These are phyloP conservation scores for Drosophila leonis DNA, from an alignment of 2,888 invertebrate genomes.

Conservation along the genomic window DNA sequence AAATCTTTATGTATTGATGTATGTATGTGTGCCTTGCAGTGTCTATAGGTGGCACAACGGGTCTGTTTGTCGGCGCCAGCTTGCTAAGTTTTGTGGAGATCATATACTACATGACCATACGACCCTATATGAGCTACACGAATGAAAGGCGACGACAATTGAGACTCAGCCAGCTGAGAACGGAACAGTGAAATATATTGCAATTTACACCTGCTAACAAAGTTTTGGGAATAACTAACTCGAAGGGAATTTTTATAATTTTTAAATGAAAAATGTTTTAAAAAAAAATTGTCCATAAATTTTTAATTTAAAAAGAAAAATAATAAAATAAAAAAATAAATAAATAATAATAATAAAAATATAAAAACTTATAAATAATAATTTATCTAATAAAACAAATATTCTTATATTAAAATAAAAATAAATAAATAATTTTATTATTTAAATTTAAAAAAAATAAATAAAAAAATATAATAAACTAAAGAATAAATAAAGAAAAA, in stretches of 20 bases:
- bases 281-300: no score
- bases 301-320: not conserved
- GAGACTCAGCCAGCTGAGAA: slow-evolving; percentile 30
- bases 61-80: slow-evolving; percentile 89
- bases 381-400: no score
- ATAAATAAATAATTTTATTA: no score
- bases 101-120: slow-evolving; percentile 87
- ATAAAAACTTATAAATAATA: no score
- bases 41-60: slow-evolving; percentile 89
- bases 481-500: not conserved
- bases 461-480: not conserved
- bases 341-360: no score
- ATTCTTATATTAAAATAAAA: no score
- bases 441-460: no score
- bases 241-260: not conserved
- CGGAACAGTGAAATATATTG: not conserved
- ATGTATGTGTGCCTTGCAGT: slow-evolving; percentile 83
- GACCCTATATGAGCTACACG: slow-evolving; percentile 81
- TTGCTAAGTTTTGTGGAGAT: slow-evolving; percentile 89
- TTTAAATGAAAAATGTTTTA: no score
- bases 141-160: slow-evolving; percentile 62
- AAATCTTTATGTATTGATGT: slow-evolving; percentile 43
- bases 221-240: no score
- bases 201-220: not conserved
- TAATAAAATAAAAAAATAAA: no score